Base-by-base conservation (phyloP, 2,797 vertebrate genomes). In the Pseudochaenichthys georgianus region DNA sequence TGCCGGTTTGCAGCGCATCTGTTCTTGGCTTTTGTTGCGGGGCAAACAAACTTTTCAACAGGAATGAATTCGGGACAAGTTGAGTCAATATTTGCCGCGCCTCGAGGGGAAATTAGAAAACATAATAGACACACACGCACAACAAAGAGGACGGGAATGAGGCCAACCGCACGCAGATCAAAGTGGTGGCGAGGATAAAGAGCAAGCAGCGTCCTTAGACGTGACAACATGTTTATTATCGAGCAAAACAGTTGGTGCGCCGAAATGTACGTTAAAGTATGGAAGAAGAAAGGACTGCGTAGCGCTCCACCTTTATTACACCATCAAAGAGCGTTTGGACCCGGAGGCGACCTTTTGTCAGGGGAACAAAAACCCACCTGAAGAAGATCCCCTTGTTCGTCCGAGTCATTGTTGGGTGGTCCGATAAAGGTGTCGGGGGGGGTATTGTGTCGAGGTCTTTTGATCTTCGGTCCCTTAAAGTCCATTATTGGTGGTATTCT, bases 81-180 rank as follows among this genome's bases (percentile, higher is more conserved):
- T 51, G 60, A 77, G 84, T 87, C 83, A 85, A 85, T 83, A 82
- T 89, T 88, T 84, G 67, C 50, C 53, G 50, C 62, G 10, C 50
- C 69, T 62, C 1, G 2, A 17, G 54, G 55, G 86, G 84, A 82
- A 80, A 78, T 83, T 54, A 52, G 45, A 28, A 62, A 54, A 64
- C 54, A 62, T 11, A 66, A 62, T 34, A 9, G 50, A 42, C 31
- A n/a, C 31, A 41, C 13, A 7, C 13, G 46, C 10, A 62, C 19
- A 3, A 70, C 55, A 69, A 43, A 54, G 70, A 70, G 28, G 54
- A 61, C 65, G 21, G 13, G 59, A 70, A 61, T 12, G 65, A 68
- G 28, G 17, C 19, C 31, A 16, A 45, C 3, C 45, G n/a, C n/a
- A n/a, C 0, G 16, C 42, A 61, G n/a, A 75, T 68, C 16, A 69